These are phyloP conservation scores for Panopea generosa DNA, from an alignment of 2,888 invertebrate genomes.

Conservation along the genomic window DNA sequence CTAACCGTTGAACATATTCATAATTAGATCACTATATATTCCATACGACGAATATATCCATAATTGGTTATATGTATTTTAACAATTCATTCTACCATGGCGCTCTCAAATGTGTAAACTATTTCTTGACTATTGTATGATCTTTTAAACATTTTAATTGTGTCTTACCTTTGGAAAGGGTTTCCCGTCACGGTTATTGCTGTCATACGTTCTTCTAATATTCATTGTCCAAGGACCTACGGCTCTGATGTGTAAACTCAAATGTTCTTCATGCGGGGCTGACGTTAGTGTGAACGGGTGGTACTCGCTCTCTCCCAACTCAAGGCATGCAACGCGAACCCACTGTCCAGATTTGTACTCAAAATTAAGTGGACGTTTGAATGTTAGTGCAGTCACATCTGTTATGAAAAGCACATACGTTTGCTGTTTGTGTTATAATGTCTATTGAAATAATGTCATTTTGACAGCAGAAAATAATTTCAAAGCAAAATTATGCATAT, in stretches of 20 bases:
- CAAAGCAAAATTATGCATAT: too few relatives aligned
- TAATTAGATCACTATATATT: too few relatives aligned
- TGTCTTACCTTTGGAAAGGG: conserved; percentile 66
- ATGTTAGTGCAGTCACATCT: conserved; percentile 88
- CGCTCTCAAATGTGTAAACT: too few relatives aligned
- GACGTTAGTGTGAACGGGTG: conserved; percentile 89
- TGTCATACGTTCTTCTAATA: conserved; percentile 85
- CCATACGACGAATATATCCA: too few relatives aligned
- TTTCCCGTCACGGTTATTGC: conserved; percentile 58
- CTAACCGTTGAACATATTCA: too few relatives aligned
- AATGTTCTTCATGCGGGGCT: conserved; percentile 88
- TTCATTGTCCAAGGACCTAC: conserved; percentile 89
- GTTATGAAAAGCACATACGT: conserved; percentile 61
- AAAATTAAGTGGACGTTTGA: conserved; percentile 88
- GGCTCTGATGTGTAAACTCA: conserved; percentile 88
- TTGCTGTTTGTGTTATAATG: too few relatives aligned
- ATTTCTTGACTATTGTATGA: too few relatives aligned
- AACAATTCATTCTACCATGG: too few relatives aligned
- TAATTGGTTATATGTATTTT: too few relatives aligned
- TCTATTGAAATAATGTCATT: too few relatives aligned
- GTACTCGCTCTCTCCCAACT: conserved; percentile 87
- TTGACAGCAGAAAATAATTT: too few relatives aligned
- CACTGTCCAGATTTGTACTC: conserved; percentile 89
- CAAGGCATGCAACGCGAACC: conserved; percentile 88
- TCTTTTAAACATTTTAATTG: too few relatives aligned